Percentiles rank a stretch among this genome's conserved stretches.
Evolutionary conservation across 2,113 vertebrate genomes (phyloP).

Genomic region (Hypocryptadius cinnamomeus): DNA sequence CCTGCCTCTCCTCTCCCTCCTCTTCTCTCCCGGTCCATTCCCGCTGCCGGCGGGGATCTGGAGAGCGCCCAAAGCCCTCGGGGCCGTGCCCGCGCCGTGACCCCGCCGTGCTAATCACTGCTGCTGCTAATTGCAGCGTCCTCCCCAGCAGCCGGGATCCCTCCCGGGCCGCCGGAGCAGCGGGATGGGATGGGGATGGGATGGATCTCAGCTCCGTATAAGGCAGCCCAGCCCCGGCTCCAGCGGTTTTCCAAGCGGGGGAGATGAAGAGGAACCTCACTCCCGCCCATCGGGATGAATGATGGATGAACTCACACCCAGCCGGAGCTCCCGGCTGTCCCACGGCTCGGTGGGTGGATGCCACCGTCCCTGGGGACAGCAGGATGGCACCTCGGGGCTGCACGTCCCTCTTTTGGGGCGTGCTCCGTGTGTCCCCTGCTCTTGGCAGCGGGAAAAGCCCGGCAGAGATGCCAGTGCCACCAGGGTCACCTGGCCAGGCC

Average conservation of each 20-base stretch:
- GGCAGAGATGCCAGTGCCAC: accelerated
- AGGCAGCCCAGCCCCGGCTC: background rate
- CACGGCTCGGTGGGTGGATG: background rate
- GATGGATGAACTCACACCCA: accelerated
- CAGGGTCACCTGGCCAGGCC: background rate
- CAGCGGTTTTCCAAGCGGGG: accelerated
- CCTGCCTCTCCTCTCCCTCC: too few species aligned
- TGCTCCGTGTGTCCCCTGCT: accelerated
- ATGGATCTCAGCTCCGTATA: accelerated
- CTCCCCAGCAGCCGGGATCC: accelerated
- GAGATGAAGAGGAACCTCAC: accelerated
- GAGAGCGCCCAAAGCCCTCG: background rate
- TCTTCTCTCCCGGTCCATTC: too few species aligned
- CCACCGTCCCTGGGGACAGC: background rate
- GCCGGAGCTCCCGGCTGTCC: background rate
- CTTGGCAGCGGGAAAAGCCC: background rate
- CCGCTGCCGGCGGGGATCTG: accelerated
- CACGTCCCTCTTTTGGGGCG: background rate
- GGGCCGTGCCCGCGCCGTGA: accelerated
- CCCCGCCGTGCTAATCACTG: background rate
- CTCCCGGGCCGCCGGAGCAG: background rate
- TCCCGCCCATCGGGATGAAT: background rate
- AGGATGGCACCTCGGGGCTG: accelerated
- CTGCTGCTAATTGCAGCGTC: background rate
- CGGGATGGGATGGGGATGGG: background rate